Evolutionary conservation across 2,113 vertebrate genomes (phyloP).

Genomic region (Entomyzon cyanotis): DNA sequence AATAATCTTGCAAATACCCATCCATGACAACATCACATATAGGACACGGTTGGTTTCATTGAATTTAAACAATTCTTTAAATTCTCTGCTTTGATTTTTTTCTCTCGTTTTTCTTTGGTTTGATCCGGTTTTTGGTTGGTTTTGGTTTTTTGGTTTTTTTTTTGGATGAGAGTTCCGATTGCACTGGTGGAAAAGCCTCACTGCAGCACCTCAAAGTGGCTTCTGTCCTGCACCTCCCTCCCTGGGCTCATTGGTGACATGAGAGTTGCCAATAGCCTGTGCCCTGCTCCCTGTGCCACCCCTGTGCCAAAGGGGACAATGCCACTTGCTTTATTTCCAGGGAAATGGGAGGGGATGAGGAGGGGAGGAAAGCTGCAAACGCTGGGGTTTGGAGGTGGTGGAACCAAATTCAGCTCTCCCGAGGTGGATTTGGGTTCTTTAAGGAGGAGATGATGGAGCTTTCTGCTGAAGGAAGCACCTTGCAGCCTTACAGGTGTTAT

Average conservation of each 20-base stretch:
- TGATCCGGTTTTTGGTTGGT: background rate
- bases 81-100: conserved; percentile 54
- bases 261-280: conserved; percentile 37
- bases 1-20: conserved; percentile 75
- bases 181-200: conserved; percentile 57
- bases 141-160: background rate
- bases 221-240: conserved; percentile 2
- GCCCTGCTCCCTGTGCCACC: background rate
- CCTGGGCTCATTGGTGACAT: conserved; percentile 53
- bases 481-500: background rate
- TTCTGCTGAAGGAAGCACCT: background rate
- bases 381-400: background rate
- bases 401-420: background rate
- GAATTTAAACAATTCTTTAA: conserved; percentile 72
- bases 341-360: background rate
- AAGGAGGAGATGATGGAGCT: background rate
- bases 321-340: conserved; percentile 36
- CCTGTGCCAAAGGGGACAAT: conserved; percentile 35
- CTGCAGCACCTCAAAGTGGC: background rate
- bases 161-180: conserved; percentile 21
- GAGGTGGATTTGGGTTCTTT: background rate
- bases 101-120: conserved; percentile 40
- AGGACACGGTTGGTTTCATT: conserved; percentile 85
- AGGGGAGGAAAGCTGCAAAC: background rate
- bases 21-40: conserved; percentile 84